Percentiles rank a stretch among this genome's conserved stretches.
Evolutionary conservation across 1,140 invertebrate species (phyloP).

Genomic region (Lepidurus couesii): DNA sequence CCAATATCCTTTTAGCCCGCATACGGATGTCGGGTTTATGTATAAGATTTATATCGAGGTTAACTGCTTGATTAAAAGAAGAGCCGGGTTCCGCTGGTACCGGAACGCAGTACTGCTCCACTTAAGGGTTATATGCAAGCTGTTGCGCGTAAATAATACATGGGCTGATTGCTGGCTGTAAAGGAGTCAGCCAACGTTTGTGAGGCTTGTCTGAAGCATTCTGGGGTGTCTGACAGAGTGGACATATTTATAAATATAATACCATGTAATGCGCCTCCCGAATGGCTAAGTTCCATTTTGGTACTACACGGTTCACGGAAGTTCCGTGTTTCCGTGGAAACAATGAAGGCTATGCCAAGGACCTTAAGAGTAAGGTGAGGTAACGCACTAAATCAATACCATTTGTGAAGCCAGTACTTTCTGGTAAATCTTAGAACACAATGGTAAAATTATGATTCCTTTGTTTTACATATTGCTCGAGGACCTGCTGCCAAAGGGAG

Average conservation of each 20-base stretch:
- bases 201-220: neutral
- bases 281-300: neutral
- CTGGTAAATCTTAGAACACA: neutral
- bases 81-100: neutral
- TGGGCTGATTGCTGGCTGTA: neutral
- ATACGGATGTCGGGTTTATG: too few species aligned
- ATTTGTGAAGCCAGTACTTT: neutral
- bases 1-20: too few species aligned
- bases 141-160: neutral
- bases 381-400: neutral
- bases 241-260: conserved; percentile 3
- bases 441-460: too few species aligned
- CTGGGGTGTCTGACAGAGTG: neutral
- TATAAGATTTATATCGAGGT: too few species aligned
- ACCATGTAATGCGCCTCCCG: neutral
- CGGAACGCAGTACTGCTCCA: neutral
- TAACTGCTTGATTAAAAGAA: neutral
- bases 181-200: neutral
- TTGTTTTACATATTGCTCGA: too few species aligned
- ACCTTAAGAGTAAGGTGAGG: conserved; percentile 18
- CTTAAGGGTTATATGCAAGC: neutral
- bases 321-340: neutral
- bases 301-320: neutral
- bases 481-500: too few species aligned
- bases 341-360: neutral